Percentiles rank a stretch among this genome's conserved stretches.
Conservation (phyloP, 2,797 vertebrate species). For the Anabacerthia variegaticeps region DNA sequence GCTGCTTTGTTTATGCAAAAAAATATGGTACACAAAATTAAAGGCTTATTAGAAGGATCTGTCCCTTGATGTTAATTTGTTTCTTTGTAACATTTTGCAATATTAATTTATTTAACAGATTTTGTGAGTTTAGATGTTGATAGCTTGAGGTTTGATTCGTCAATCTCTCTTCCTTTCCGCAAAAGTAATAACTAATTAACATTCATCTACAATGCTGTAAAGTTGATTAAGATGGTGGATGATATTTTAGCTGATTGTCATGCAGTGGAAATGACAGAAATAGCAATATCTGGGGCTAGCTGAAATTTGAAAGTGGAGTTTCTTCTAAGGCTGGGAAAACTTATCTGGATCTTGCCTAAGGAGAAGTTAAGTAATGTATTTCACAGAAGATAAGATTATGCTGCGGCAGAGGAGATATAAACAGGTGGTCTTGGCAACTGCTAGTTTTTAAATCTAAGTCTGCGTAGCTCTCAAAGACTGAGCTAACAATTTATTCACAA, state of each 20-base stretch:
- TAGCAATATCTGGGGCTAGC: slow-evolving; percentile 6
- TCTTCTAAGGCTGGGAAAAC: slow-evolving; percentile 32
- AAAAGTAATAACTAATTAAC: slow-evolving; percentile 12
- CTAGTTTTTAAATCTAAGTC: neutral
- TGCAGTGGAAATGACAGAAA: slow-evolving; percentile 30
- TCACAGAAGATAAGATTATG: slow-evolving; percentile 28
- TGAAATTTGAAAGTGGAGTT: slow-evolving; percentile 17
- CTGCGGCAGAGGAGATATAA: neutral
- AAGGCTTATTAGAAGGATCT: neutral
- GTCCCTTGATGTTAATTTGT: neutral
- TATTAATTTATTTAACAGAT: neutral
- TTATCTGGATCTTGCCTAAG: neutral
- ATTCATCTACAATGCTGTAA: slow-evolving; percentile 13
- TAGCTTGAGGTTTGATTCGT: neutral
- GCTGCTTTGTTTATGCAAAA: neutral
- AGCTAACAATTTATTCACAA: neutral
- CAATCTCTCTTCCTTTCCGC: neutral
- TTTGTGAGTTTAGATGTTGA: neutral
- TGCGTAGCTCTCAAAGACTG: neutral
- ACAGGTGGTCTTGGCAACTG: neutral
- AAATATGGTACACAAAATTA: neutral
- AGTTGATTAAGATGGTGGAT: slow-evolving; percentile 27
- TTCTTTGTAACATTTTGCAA: neutral
- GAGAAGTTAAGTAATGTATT: slow-evolving; percentile 5
- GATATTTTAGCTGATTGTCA: slow-evolving; percentile 51